Evolutionary conservation across 2,888 invertebrate species (phyloP), one percentile per base, ranked within the genome.

Genomic region (Drosophila anomalata): DNA sequence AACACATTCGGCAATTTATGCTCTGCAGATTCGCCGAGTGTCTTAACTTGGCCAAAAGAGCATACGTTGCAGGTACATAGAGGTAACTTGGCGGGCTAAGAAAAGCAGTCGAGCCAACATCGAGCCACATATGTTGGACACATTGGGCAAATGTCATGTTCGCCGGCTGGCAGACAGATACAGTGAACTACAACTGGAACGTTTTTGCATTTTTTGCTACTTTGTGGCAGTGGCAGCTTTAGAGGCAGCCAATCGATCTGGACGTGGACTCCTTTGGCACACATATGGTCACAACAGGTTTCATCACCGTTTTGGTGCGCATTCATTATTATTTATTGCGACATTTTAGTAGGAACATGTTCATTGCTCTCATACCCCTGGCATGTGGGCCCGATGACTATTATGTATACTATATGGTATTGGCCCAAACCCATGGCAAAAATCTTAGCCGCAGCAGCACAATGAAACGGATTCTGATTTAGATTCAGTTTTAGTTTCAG

Each of bases 261-360:
- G 44, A 54, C 46, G 52, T 57, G 69, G 61, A 44, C 78, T 78
- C 73, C 74, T 83, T 44, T 56, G 48, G 63, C 39, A 59, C 55
- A 42, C 55, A 67, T 83, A 80, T 87, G 88, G 84, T 73, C 87
- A 74, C 78, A 82, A 83, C 82, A 68, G 87, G 82, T 82, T 82
- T 88, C 82, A 72, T 77, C 84, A 87, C 85, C 73, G 60, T 71
- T 76, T 68, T 73, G 56, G 71, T 62, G 58, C 72, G 82, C 68
- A 73, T 80, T 77, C 72, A 80, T 73, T 72, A 75, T 77, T 75
- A 65, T 79, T 55, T 42, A 81, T 81, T 81, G 83, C 88, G 77
- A 88, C 83, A 83, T 83, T 76, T 77, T 11, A 46, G 55, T 46
- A 52, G 41, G 69, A 69, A 71, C 81, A 75, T 84, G 78, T 78